Evolutionary conservation across 2,888 invertebrate genomes (phyloP).

Genomic region (Globia sparganii): DNA sequence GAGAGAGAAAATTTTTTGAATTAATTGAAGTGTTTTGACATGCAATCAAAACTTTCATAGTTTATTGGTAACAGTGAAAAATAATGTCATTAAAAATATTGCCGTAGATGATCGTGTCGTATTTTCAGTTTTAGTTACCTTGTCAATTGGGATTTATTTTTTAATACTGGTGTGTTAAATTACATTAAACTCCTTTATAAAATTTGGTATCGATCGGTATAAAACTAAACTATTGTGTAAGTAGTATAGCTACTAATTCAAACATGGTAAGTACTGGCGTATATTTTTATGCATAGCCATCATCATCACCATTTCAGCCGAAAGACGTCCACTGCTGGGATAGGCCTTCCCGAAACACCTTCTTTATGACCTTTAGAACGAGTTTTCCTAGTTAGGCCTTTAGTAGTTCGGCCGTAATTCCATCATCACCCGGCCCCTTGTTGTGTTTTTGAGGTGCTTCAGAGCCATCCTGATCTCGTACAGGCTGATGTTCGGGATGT

Average conservation of each 20-base stretch:
- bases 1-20: conserved; percentile 13
- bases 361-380: too few species aligned
- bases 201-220: not conserved
- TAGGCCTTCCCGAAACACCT: too few species aligned
- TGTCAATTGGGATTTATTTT: not conserved
- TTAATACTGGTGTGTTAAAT: not conserved
- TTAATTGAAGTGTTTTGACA: conserved; percentile 40
- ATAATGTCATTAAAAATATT: not conserved
- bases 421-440: too few species aligned
- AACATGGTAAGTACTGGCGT: not conserved
- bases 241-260: not conserved
- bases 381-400: too few species aligned
- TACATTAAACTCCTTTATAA: not conserved
- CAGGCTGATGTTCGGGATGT: too few species aligned
- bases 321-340: too few species aligned
- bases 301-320: too few species aligned
- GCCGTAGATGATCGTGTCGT: not conserved
- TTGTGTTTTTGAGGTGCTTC: too few species aligned
- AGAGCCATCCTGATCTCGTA: too few species aligned
- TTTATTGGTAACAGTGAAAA: conserved; percentile 5
- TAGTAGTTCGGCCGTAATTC: too few species aligned
- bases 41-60: conserved; percentile 23
- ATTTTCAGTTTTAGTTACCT: not conserved
- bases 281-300: too few species aligned
- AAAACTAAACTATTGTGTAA: not conserved